These are phyloP conservation scores for Scrobipalpa atriplicella DNA, from an alignment of 2,888 invertebrate species.

Conservation along the genomic window DNA sequence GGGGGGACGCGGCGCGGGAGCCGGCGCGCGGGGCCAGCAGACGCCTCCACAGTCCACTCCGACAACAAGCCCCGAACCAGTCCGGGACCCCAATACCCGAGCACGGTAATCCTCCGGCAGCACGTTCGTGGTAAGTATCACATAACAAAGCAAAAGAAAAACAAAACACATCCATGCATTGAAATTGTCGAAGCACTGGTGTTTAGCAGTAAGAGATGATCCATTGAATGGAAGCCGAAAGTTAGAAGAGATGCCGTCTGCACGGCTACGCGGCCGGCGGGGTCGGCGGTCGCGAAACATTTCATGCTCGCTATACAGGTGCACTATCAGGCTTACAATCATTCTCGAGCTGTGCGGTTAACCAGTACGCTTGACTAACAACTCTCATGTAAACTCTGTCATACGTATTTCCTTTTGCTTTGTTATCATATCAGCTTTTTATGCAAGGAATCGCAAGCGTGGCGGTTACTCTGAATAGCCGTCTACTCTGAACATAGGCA, in stretches of 20 bases:
- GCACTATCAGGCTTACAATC: conserved; percentile 80
- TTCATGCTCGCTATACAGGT: conserved; percentile 70
- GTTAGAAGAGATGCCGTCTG: conserved; percentile 48
- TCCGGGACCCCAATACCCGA: conserved; percentile 56
- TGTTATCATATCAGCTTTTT: conserved; percentile 68
- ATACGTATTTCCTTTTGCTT: conserved; percentile 77
- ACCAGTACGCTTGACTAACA: conserved; percentile 69
- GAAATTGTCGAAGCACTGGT: conserved; percentile 64
- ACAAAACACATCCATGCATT: conserved; percentile 78
- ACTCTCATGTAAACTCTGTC: conserved; percentile 65
- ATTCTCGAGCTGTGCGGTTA: conserved; percentile 79
- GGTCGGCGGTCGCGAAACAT: conserved; percentile 38
- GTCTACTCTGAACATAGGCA: conserved; percentile 41
- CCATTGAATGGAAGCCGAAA: conserved; percentile 57
- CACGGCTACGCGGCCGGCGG: conserved; percentile 50
- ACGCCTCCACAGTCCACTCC: conserved; percentile 30
- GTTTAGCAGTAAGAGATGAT: conserved; percentile 60
- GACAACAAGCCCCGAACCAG: conserved; percentile 41
- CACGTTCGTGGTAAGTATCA: conserved; percentile 69
- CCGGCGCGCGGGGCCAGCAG: conserved; percentile 41
- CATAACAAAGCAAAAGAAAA: conserved; percentile 83
- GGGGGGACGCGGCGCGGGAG: conserved; percentile 70
- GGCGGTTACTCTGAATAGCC: conserved; percentile 49
- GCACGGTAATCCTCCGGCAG: conserved; percentile 69
- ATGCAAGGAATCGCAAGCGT: conserved; percentile 79